Evolutionary conservation across 2,113 vertebrate species (phyloP).

Genomic region (Scytalopus superciliaris): DNA sequence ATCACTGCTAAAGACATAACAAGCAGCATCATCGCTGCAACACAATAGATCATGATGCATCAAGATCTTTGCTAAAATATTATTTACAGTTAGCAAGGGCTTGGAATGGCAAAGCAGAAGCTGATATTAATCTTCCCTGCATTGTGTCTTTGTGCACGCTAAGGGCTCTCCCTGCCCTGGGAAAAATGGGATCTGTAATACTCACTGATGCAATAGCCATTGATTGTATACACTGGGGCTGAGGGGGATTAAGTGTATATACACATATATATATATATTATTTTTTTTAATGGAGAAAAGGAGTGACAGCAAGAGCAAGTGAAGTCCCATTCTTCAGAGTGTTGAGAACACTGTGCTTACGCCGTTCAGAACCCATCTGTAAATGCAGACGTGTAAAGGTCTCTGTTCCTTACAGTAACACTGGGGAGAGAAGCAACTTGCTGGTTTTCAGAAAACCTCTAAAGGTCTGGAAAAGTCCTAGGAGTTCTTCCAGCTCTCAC

Average conservation of each 20-base stretch:
- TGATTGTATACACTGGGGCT: slow-evolving; percentile 24
- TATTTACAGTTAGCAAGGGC: slow-evolving; percentile 73
- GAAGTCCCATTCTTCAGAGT: slow-evolving; percentile 44
- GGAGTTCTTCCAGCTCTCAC: background rate
- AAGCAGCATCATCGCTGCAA: slow-evolving; percentile 66
- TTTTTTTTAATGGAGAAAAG: slow-evolving; percentile 5
- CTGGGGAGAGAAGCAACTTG: background rate
- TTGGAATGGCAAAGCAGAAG: slow-evolving; percentile 64
- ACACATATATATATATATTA: slow-evolving; percentile 42
- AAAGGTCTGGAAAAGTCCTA: background rate
- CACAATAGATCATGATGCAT: slow-evolving; percentile 76
- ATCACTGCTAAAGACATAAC: slow-evolving; percentile 73
- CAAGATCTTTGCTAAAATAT: slow-evolving; percentile 71
- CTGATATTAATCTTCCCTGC: slow-evolving; percentile 71
- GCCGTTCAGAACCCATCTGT: slow-evolving; percentile 5
- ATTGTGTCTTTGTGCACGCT: slow-evolving; percentile 20
- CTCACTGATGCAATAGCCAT: slow-evolving; percentile 59
- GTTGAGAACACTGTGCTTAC: slow-evolving; percentile 6
- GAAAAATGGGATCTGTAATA: slow-evolving; percentile 27
- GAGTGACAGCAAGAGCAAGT: background rate
- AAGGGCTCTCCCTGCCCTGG: slow-evolving; percentile 25
- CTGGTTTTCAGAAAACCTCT: background rate
- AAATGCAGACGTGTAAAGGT: background rate
- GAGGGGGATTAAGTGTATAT: slow-evolving; percentile 50
- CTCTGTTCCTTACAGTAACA: background rate